Conservation (phyloP, 2,888 invertebrate genomes). For the Drosophila histrio region DNA sequence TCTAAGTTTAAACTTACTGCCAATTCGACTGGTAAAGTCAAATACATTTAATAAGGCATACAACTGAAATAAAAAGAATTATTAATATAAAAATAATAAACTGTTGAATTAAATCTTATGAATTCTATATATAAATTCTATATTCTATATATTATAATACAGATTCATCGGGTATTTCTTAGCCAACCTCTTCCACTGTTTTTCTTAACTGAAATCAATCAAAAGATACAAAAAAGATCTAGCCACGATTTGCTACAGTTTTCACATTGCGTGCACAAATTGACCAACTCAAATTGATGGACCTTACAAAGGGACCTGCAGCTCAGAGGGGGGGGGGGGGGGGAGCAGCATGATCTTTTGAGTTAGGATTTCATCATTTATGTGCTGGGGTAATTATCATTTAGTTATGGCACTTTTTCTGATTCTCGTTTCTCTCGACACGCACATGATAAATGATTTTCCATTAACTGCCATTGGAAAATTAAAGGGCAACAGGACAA, state of each 20-base stretch:
- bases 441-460: conserved; percentile 81
- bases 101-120: too few species aligned
- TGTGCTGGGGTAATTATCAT: conserved; percentile 65
- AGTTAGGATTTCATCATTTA: conserved; percentile 49
- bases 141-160: too few species aligned
- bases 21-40: too few species aligned
- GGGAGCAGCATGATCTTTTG: conserved; percentile 23
- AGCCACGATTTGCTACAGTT: conserved; percentile 56
- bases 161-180: background rate
- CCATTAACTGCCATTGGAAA: conserved; percentile 76
- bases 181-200: background rate
- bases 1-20: too few species aligned
- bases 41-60: too few species aligned
- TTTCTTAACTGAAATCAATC: conserved; percentile 46
- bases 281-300: conserved; percentile 52
- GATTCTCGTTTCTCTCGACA: conserved; percentile 47
- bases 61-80: too few species aligned
- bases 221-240: conserved; percentile 29
- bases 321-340: background rate
- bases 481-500: conserved; percentile 30
- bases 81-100: too few species aligned
- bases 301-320: background rate
- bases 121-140: too few species aligned
- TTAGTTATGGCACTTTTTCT: conserved; percentile 76
- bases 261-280: conserved; percentile 63